Percentiles rank a stretch among this genome's conserved stretches.
phyloP scores from a whole-genome alignment of 2,888 invertebrate genomes.

The Cosmorhoe ocellata region DNA sequence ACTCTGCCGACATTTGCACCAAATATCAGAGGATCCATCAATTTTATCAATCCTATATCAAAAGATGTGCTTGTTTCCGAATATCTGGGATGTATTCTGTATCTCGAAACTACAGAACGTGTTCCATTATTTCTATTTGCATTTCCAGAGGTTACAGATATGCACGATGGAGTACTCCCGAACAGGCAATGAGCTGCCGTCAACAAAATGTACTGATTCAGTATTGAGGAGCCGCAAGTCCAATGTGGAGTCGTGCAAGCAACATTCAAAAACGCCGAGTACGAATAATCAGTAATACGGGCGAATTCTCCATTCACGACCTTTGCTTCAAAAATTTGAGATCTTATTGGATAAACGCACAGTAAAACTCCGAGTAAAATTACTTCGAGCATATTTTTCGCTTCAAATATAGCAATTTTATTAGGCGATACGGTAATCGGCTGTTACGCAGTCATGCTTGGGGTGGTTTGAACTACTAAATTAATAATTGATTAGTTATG shows the following conservation, averaged over 20 bases:
- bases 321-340: not conserved
- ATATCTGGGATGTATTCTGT: not conserved
- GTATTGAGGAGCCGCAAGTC: constrained; percentile 47
- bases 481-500: too few relatives aligned
- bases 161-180: too few relatives aligned
- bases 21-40: not conserved
- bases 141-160: too few relatives aligned
- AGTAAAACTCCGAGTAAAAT: constrained; percentile 4
- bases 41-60: not conserved
- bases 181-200: constrained; percentile 21
- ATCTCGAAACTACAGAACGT: not conserved
- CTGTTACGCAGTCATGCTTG: not conserved
- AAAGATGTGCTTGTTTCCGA: not conserved
- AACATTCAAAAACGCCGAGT: not conserved
- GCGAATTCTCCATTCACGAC: not conserved
- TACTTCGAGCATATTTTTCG: not conserved
- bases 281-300: not conserved
- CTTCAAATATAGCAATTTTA: too few relatives aligned
- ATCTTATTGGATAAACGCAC: constrained; percentile 2
- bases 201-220: constrained; percentile 42
- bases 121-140: too few relatives aligned
- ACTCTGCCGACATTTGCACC: not conserved
- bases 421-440: not conserved
- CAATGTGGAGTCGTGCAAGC: constrained; percentile 4
- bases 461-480: not conserved